Evolutionary conservation across 2,797 vertebrate genomes (phyloP).

Genomic region (Pelobates cultripes): DNA sequence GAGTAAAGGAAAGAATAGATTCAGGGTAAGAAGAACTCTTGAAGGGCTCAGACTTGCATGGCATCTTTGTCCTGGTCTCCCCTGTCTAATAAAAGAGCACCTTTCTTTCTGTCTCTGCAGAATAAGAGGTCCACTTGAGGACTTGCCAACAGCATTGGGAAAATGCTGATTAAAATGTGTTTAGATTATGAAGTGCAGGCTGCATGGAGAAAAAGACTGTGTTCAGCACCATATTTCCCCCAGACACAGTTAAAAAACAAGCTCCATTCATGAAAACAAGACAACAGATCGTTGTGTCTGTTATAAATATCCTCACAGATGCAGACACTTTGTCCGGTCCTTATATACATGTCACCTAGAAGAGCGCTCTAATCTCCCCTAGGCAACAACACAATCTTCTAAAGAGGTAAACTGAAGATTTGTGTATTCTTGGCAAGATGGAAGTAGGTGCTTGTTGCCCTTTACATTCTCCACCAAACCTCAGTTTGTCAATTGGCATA

Average conservation of each 20-base stretch:
- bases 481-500: no score
- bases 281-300: conserved; percentile 34
- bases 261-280: conserved; percentile 21
- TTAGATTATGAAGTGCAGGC: conserved; percentile 38
- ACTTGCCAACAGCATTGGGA: background rate
- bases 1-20: conserved; percentile 31
- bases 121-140: conserved; percentile 33
- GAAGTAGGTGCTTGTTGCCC: no score
- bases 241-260: conserved; percentile 32
- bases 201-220: background rate
- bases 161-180: conserved; percentile 51
- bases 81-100: conserved; percentile 40
- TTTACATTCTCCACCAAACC: no score
- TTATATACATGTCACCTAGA: background rate
- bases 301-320: conserved; percentile 28
- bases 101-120: conserved; percentile 45
- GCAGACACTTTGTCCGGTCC: conserved; percentile 6
- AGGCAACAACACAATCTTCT: no score
- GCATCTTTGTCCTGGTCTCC: background rate
- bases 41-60: conserved; percentile 15
- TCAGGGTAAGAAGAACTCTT: conserved; percentile 44
- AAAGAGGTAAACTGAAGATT: no score
- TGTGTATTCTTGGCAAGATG: no score
- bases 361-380: background rate
- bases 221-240: conserved; percentile 25